phyloP scores from a whole-genome alignment of 2,113 vertebrate genomes.

The Anolis sagrei region DNA sequence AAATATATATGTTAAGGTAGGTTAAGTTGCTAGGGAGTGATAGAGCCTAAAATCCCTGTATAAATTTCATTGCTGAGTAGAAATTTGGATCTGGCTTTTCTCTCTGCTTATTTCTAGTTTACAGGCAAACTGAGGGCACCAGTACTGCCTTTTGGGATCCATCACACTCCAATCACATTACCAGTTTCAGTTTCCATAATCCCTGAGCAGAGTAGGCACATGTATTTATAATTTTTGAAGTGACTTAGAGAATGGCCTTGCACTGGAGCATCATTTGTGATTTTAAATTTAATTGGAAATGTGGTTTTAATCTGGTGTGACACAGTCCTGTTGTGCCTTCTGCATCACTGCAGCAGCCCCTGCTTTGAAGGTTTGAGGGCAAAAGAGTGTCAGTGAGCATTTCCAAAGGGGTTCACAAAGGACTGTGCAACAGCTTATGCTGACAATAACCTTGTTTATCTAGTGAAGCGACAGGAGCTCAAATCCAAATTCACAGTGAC shows the following conservation, averaged over 20 bases:
- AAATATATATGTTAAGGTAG: neutral
- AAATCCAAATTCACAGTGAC: neutral
- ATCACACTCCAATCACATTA: neutral
- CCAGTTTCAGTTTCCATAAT: neutral
- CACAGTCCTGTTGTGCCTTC: neutral
- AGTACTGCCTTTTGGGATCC: neutral
- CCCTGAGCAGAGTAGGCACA: neutral
- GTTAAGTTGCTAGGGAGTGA: neutral
- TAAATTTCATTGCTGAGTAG: neutral
- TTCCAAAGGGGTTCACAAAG: neutral
- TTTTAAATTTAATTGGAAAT: constrained; percentile 1
- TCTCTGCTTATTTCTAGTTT: too few relatives aligned
- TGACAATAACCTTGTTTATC: neutral
- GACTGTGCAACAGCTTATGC: neutral
- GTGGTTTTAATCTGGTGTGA: neutral
- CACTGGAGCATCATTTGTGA: neutral
- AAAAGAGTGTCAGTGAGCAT: neutral
- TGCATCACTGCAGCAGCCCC: neutral
- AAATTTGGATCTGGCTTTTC: neutral
- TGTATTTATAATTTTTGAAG: neutral
- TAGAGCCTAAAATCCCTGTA: too few relatives aligned
- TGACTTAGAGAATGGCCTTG: neutral
- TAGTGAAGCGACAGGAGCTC: neutral
- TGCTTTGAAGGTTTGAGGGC: neutral
- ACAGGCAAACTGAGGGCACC: too few relatives aligned